Percentiles rank a stretch among this genome's conserved stretches.
Evolutionary conservation across 2,113 vertebrate genomes (phyloP).

Genomic region (Sceloporus undulatus): DNA sequence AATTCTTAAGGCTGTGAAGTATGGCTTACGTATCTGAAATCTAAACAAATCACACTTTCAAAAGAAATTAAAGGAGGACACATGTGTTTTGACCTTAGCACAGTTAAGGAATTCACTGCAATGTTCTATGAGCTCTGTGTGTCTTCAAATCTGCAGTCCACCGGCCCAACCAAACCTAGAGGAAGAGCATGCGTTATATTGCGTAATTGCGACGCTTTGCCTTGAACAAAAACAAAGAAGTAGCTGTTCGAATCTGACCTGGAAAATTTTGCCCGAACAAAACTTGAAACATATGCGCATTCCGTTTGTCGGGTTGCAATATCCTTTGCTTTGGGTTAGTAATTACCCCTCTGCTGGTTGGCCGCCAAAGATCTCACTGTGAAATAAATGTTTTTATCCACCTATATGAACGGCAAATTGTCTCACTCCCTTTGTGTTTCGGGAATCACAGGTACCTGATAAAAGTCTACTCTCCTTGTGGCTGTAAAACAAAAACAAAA

Average conservation of each 20-base stretch:
- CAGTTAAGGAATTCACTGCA: neutral
- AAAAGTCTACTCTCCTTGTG: slow-evolving; percentile 66
- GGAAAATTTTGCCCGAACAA: slow-evolving; percentile 31
- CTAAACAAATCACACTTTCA: slow-evolving; percentile 2
- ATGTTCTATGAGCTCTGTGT: slow-evolving; percentile 10
- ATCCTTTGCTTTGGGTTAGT: slow-evolving; percentile 51
- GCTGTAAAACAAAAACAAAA: slow-evolving; percentile 62
- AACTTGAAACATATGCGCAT: slow-evolving; percentile 41
- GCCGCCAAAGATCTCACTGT: slow-evolving; percentile 42
- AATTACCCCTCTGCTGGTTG: slow-evolving; percentile 61
- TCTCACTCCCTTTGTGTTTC: slow-evolving; percentile 60
- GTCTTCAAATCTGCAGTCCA: slow-evolving; percentile 2
- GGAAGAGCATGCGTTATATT: neutral
- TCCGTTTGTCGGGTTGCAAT: slow-evolving; percentile 38
- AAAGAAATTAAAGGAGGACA: slow-evolving; percentile 29
- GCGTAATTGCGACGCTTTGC: neutral
- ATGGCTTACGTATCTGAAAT: neutral
- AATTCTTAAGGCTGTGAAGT: neutral
- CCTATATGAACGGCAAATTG: slow-evolving; percentile 55
- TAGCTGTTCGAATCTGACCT: slow-evolving; percentile 14
- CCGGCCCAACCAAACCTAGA: neutral
- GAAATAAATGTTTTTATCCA: slow-evolving; percentile 55
- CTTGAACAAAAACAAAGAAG: neutral
- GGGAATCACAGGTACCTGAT: slow-evolving; percentile 54
- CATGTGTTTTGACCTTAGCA: neutral